These are phyloP conservation scores for Acanthopleura granulata DNA, from an alignment of 2,888 invertebrate species.

Conservation along the genomic window DNA sequence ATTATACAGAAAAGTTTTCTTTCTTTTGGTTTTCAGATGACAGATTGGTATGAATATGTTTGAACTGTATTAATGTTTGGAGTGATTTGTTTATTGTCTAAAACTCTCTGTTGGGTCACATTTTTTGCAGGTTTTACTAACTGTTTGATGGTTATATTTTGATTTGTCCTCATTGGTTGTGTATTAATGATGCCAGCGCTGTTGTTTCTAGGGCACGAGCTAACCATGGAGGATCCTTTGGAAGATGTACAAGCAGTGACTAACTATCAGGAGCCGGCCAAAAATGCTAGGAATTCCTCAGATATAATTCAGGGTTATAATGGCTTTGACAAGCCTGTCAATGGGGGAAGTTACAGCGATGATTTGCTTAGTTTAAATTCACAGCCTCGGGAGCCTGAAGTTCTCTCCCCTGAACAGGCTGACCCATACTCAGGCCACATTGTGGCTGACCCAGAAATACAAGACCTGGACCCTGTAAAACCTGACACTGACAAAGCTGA, in stretches of 20 bases:
- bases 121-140: background rate
- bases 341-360: background rate
- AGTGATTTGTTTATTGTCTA: too few species aligned
- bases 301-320: background rate
- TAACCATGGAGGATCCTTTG: constrained; percentile 1
- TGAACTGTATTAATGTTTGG: background rate
- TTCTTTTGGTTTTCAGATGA: background rate
- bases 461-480: background rate
- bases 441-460: background rate
- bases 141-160: background rate
- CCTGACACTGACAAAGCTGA: too few species aligned
- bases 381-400: constrained; percentile 6
- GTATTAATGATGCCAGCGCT: background rate
- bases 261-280: background rate
- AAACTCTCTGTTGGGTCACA: too few species aligned
- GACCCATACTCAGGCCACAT: background rate
- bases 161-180: background rate
- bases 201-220: background rate
- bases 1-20: background rate
- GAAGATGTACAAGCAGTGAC: background rate
- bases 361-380: background rate
- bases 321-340: background rate
- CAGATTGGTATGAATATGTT: background rate
- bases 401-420: background rate
- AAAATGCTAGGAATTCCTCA: background rate